Evolutionary conservation across 2,113 vertebrate species (phyloP).

Genomic region (Malurus cyaneus): DNA sequence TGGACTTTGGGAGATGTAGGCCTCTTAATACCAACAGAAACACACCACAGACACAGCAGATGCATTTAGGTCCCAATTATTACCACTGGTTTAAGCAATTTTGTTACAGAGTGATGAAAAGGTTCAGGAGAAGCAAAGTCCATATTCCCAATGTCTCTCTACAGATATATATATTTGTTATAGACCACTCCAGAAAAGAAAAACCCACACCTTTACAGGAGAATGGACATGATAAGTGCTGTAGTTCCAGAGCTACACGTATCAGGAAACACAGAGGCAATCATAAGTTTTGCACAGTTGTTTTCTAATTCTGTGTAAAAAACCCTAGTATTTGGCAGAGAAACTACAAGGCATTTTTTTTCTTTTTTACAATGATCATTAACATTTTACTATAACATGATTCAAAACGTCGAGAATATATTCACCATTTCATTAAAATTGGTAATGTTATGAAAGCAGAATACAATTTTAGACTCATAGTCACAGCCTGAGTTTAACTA

Average conservation of each 20-base stretch:
- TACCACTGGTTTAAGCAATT: not conserved
- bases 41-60: not conserved
- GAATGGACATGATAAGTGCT: not conserved
- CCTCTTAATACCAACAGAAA: not conserved
- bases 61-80: not conserved
- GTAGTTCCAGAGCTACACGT: not conserved
- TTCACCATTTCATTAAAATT: constrained; percentile 20
- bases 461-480: constrained; percentile 1
- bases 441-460: constrained; percentile 31
- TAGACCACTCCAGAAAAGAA: not conserved
- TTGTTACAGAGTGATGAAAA: not conserved
- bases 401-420: constrained; percentile 18
- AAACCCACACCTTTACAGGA: not conserved
- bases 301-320: constrained; percentile 1
- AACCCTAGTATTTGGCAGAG: not conserved
- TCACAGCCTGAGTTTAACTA: constrained; percentile 22
- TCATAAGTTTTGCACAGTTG: not conserved
- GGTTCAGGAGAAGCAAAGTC: not conserved
- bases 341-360: constrained; percentile 26
- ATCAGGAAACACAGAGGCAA: constrained; percentile 5
- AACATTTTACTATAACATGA: not conserved
- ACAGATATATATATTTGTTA: not conserved
- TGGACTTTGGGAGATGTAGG: not conserved
- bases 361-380: not conserved
- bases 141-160: not conserved